These are phyloP conservation scores for Sebastes schlegelii DNA, from an alignment of 2,113 vertebrate genomes.

Conservation along the genomic window DNA sequence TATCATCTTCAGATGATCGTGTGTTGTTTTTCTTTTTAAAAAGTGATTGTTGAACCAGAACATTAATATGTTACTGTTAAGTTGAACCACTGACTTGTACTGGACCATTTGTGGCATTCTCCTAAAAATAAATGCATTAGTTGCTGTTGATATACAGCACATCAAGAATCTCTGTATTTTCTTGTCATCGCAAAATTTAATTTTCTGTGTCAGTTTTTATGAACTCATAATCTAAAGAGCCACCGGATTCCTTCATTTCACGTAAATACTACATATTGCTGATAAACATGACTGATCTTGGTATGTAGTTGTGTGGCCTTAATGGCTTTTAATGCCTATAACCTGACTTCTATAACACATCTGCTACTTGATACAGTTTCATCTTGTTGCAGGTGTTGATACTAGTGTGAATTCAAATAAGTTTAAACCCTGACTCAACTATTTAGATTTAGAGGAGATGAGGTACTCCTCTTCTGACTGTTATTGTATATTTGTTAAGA, in stretches of 20 bases:
- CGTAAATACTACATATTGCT: background rate
- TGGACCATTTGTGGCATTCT: slow-evolving; percentile 24
- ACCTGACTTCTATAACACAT: no score
- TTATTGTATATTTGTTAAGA: background rate
- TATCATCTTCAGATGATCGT: slow-evolving; percentile 36
- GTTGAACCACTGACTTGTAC: slow-evolving; percentile 24
- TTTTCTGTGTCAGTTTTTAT: background rate
- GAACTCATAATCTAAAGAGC: background rate
- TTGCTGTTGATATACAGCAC: slow-evolving; percentile 12
- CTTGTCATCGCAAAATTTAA: background rate
- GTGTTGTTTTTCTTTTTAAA: slow-evolving; percentile 1
- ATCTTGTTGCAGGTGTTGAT: background rate
- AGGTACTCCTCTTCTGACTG: background rate
- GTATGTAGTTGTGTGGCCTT: background rate
- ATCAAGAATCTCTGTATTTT: slow-evolving; percentile 5
- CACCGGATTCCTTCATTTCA: background rate
- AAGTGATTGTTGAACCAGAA: slow-evolving; percentile 18
- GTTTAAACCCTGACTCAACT: background rate
- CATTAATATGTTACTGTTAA: slow-evolving; percentile 13
- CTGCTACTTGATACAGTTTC: background rate
- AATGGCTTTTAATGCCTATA: no score
- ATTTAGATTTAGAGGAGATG: background rate
- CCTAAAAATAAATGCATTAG: slow-evolving; percentile 61
- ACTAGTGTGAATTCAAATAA: background rate
- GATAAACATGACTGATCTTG: background rate